phyloP scores from a whole-genome alignment of 2,113 vertebrate genomes.

The Diadophis punctatus region DNA sequence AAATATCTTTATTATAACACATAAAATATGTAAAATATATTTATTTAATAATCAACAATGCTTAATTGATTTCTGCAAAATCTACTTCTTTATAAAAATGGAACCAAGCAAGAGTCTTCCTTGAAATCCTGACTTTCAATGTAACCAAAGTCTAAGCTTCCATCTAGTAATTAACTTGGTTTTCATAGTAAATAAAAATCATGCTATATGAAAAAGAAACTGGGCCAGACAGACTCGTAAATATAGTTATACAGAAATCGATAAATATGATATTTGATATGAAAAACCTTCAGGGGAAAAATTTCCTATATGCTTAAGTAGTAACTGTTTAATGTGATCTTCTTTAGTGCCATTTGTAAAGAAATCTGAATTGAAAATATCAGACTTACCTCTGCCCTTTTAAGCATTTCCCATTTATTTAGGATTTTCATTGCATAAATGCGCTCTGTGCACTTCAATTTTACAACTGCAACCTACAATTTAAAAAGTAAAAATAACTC shows the following conservation, averaged over 20 bases:
- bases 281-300: constrained; percentile 31
- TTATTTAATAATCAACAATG: neutral
- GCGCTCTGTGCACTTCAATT: constrained; percentile 93
- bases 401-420: constrained; percentile 99
- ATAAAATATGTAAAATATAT: constrained; percentile 12
- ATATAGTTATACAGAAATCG: constrained; percentile 36
- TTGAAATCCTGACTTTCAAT: constrained; percentile 30
- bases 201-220: constrained; percentile 51
- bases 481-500: constrained; percentile 3
- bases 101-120: constrained; percentile 8
- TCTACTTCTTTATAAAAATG: constrained; percentile 30
- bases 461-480: constrained; percentile 90
- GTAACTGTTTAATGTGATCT: constrained; percentile 50
- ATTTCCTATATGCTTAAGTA: constrained; percentile 22
- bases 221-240: constrained; percentile 54
- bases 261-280: constrained; percentile 57
- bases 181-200: constrained; percentile 54
- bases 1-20: neutral
- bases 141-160: constrained; percentile 29
- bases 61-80: neutral
- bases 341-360: constrained; percentile 18
- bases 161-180: constrained; percentile 38
- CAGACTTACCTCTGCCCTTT: constrained; percentile 88
- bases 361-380: neutral
- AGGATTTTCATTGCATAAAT: constrained; percentile 99